Conservation (phyloP, 2,113 vertebrate genomes). For the Trachemys scripta region DNA sequence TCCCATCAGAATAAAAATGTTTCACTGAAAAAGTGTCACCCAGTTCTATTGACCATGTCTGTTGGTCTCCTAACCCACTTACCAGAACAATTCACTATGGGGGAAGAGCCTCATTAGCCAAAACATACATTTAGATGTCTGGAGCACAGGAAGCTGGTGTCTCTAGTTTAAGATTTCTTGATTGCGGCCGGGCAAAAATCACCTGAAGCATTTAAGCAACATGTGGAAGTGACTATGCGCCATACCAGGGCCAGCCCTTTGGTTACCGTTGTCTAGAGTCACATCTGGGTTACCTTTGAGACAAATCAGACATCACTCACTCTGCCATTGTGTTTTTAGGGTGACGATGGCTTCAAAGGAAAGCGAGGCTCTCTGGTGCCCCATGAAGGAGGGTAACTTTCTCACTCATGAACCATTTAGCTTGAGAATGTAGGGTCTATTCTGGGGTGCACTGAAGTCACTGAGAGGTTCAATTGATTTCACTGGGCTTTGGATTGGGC, state of each 20-base stretch:
- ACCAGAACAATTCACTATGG: neutral
- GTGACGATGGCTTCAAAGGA: neutral
- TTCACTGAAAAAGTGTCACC: neutral
- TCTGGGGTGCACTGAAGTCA: neutral
- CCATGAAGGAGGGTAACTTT: neutral
- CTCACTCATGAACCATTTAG: neutral
- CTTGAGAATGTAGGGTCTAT: neutral
- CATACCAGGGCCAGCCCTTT: neutral
- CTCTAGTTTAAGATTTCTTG: neutral
- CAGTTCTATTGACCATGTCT: neutral
- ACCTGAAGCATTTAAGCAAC: neutral
- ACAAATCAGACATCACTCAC: neutral
- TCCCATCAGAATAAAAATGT: neutral
- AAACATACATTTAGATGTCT: neutral
- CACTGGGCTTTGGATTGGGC: neutral
- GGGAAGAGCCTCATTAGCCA: neutral
- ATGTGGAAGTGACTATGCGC: neutral
- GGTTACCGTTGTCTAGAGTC: neutral
- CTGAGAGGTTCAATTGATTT: neutral
- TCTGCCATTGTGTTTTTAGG: neutral
- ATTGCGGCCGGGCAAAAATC: neutral
- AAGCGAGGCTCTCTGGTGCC: neutral
- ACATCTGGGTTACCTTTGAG: neutral
- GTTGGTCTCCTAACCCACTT: neutral
- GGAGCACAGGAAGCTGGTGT: neutral